Conservation (phyloP, 2,888 invertebrate species). For the Caenorhabditis doughertyi region DNA sequence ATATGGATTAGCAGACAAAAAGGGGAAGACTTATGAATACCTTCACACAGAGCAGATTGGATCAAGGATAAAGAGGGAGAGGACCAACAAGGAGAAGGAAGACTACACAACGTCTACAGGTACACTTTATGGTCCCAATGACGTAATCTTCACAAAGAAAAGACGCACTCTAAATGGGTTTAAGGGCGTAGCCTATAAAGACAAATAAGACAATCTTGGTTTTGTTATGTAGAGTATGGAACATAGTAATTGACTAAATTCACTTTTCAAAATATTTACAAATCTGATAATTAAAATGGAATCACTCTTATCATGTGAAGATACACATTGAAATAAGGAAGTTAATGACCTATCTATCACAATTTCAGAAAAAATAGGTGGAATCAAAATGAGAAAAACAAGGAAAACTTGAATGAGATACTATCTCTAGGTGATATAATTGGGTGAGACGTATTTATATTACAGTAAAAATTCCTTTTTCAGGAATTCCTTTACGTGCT, state of each 20-base stretch:
- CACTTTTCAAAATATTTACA: neutral
- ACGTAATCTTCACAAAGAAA: too few species aligned
- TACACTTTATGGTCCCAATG: too few species aligned
- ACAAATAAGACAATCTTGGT: neutral
- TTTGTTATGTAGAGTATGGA: too few species aligned
- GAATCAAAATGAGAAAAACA: neutral
- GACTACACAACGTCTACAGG: too few species aligned
- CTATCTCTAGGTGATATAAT: neutral
- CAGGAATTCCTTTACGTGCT: neutral
- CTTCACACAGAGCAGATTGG: too few species aligned
- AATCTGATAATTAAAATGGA: neutral
- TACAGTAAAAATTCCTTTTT: neutral
- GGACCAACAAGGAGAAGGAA: too few species aligned
- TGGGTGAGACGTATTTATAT: neutral
- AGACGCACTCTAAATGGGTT: too few species aligned
- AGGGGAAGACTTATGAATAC: too few species aligned
- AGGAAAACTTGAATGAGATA: neutral
- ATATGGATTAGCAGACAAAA: too few species aligned
- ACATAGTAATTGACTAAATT: neutral
- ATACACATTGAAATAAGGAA: neutral
- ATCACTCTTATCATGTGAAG: slow-evolving; percentile 8
- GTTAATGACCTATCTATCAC: slow-evolving; percentile 4
- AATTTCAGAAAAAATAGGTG: slow-evolving; percentile 13
- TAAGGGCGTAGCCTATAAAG: too few species aligned
- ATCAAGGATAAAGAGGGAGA: too few species aligned